These are phyloP conservation scores for Nasonia longicornis DNA, from an alignment of 1,140 invertebrate species.

Conservation along the genomic window DNA sequence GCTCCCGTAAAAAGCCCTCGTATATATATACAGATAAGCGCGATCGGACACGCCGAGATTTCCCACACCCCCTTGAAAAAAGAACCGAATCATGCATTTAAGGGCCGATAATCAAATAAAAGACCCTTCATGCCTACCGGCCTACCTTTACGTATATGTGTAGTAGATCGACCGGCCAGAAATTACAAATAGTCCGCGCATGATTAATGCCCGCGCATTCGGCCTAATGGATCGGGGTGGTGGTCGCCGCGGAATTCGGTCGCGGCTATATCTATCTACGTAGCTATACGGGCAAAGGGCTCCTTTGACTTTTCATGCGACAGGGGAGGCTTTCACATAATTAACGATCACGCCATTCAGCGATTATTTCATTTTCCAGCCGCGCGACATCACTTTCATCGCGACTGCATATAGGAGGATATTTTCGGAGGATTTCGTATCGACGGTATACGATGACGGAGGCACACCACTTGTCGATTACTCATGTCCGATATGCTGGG, in stretches of 20 bases:
- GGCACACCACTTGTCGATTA: background rate
- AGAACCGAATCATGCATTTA: background rate
- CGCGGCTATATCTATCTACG: background rate
- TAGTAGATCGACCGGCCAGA: background rate
- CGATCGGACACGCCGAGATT: background rate
- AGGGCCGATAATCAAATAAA: conserved; percentile 2
- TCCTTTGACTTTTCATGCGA: background rate
- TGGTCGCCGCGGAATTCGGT: background rate
- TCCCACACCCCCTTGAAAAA: background rate
- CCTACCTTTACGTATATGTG: background rate
- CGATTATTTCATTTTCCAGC: conserved; percentile 10
- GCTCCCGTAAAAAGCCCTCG: background rate
- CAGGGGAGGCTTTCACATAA: background rate
- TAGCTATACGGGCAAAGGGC: background rate
- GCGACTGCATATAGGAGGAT: background rate
- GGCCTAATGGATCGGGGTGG: conserved; percentile 5
- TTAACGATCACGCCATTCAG: conserved; percentile 17
- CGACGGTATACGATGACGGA: background rate
- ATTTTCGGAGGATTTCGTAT: background rate
- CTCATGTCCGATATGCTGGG: background rate
- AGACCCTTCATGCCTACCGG: background rate
- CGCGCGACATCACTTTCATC: background rate
- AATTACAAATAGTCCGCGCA: conserved; percentile 14
- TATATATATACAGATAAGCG: background rate
- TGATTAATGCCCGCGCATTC: background rate